These are phyloP conservation scores for Melanerpes aurifrons DNA, from an alignment of 2,113 vertebrate genomes.

Conservation along the genomic window DNA sequence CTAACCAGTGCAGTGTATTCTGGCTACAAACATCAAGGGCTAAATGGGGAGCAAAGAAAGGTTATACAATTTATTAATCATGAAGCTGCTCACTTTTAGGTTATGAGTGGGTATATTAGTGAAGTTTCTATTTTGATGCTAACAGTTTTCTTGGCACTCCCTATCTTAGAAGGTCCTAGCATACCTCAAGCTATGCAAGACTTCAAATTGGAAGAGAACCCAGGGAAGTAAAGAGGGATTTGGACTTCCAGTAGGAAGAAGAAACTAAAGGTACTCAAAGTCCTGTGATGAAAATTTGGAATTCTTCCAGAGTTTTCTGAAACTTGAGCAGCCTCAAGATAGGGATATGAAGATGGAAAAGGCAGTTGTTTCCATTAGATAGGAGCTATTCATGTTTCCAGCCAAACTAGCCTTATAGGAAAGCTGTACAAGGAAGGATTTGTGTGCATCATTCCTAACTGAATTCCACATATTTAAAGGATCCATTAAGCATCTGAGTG, in stretches of 20 bases:
- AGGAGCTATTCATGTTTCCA: neutral
- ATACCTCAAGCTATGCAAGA: neutral
- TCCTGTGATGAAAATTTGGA: neutral
- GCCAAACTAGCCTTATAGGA: neutral
- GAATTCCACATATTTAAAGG: neutral
- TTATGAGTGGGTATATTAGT: neutral
- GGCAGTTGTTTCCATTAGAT: neutral
- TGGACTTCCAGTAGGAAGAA: neutral
- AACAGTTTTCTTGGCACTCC: neutral
- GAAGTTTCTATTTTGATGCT: neutral
- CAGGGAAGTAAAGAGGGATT: neutral
- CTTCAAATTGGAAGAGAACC: neutral
- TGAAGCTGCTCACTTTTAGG: neutral
- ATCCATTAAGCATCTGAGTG: neutral
- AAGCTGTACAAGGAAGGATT: neutral
- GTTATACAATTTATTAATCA: neutral
- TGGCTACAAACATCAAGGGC: neutral
- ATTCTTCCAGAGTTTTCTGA: neutral
- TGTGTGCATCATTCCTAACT: neutral
- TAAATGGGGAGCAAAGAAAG: neutral
- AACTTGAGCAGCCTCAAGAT: neutral
- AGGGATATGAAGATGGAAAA: neutral
- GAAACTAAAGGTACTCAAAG: neutral
- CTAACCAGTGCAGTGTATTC: neutral
- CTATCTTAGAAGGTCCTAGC: neutral